phyloP scores from a whole-genome alignment of 2,113 vertebrate species.

The Dasyornis broadbenti region DNA sequence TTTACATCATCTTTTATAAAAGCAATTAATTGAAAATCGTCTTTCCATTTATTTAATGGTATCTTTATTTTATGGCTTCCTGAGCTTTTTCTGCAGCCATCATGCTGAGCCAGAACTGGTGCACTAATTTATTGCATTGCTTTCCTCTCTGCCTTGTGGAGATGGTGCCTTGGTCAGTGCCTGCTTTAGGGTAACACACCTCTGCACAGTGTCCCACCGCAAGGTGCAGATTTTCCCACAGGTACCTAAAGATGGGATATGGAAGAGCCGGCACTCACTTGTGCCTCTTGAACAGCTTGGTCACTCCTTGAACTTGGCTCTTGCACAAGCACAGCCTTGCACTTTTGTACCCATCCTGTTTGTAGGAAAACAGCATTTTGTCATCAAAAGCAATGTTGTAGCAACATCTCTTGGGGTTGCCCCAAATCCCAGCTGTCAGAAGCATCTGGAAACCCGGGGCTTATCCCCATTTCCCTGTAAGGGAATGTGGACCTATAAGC shows the following conservation, averaged over 20 bases:
- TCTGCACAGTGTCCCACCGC: not conserved
- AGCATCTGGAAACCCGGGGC: not conserved
- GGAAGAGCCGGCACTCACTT: not conserved
- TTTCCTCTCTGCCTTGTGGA: not conserved
- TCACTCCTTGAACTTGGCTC: not conserved
- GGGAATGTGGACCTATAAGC: not conserved
- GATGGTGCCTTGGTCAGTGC: not conserved
- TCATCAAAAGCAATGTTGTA: not conserved
- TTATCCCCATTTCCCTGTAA: not conserved
- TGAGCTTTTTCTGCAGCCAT: not conserved
- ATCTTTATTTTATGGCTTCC: not conserved
- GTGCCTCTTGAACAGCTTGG: not conserved
- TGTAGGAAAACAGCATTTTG: not conserved
- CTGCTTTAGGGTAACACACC: not conserved
- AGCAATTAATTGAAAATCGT: constrained; percentile 11
- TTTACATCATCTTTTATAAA: not conserved
- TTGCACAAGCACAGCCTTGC: not conserved
- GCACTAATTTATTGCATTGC: not conserved
- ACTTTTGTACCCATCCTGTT: not conserved
- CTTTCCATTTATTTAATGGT: not conserved
- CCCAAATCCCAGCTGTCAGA: not conserved
- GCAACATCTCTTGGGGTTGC: not conserved
- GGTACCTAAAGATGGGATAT: not conserved
- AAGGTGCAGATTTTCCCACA: not conserved
- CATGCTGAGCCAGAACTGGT: not conserved